These are phyloP conservation scores for Parasteatoda tepidariorum DNA, from an alignment of 1,140 invertebrate genomes.

Conservation along the genomic window DNA sequence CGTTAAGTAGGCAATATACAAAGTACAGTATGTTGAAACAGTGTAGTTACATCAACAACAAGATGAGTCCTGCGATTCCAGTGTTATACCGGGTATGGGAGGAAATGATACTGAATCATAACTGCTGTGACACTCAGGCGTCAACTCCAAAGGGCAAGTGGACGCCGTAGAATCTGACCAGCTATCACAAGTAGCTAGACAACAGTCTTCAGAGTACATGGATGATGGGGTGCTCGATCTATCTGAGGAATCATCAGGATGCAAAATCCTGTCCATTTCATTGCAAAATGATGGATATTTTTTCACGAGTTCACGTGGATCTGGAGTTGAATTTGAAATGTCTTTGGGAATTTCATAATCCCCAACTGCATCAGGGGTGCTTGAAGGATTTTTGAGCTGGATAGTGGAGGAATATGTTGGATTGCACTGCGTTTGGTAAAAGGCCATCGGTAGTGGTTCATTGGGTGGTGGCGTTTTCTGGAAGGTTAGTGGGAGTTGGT, in stretches of 20 bases:
- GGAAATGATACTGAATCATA: slow-evolving; percentile 17
- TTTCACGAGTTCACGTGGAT: not conserved
- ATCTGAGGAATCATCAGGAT: not conserved
- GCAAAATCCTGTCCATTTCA: slow-evolving; percentile 10
- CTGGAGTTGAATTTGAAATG: not conserved
- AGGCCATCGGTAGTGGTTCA: no score
- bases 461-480: not conserved
- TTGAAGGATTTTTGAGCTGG: not conserved
- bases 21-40: no score
- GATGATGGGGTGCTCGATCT: not conserved
- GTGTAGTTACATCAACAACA: slow-evolving; percentile 38
- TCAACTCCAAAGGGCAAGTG: slow-evolving; percentile 11
- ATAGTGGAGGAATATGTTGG: not conserved
- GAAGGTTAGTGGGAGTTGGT: slow-evolving; percentile 31
- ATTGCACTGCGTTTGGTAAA: not conserved
- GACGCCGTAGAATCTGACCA: slow-evolving; percentile 57
- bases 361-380: not conserved
- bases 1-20: no score
- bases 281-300: not conserved
- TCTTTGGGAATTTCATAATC: no score
- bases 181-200: slow-evolving; percentile 29
- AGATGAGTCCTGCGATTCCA: slow-evolving; percentile 39
- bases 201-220: not conserved
- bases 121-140: not conserved
- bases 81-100: not conserved